phyloP scores from a whole-genome alignment of 1,140 invertebrate species.

The Cecropterus lyciades region DNA sequence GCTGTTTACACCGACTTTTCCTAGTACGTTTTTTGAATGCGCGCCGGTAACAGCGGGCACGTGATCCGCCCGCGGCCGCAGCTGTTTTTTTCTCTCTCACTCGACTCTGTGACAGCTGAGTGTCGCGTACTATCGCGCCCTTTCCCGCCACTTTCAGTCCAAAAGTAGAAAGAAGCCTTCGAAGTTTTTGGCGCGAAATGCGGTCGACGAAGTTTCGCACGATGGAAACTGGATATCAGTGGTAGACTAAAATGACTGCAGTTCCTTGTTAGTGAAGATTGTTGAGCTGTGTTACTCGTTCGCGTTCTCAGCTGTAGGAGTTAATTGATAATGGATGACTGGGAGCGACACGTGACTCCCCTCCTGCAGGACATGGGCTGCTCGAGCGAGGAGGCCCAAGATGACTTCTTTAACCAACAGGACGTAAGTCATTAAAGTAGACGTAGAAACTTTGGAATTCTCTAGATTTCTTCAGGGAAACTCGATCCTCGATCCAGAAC shows the following conservation, averaged over 20 bases:
- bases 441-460: constrained; percentile 1
- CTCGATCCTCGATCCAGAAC: constrained; percentile 4
- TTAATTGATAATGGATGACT: constrained; percentile 81
- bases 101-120: constrained; percentile 65
- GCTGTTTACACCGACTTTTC: constrained; percentile 68
- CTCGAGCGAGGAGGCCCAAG: constrained; percentile 78
- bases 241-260: constrained; percentile 55
- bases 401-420: constrained; percentile 83
- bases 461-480: background rate
- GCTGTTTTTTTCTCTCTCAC: constrained; percentile 64
- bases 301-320: constrained; percentile 53
- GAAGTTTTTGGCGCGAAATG: constrained; percentile 80
- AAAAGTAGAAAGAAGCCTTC: constrained; percentile 49
- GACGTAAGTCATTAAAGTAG: constrained; percentile 71
- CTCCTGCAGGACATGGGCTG: constrained; percentile 83
- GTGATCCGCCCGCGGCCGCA: constrained; percentile 66
- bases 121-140: constrained; percentile 57
- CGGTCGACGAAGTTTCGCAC: constrained; percentile 19
- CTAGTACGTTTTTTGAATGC: constrained; percentile 72
- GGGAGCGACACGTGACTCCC: constrained; percentile 83
- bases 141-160: constrained; percentile 67
- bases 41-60: constrained; percentile 69
- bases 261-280: constrained; percentile 62
- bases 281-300: constrained; percentile 62
- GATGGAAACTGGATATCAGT: constrained; percentile 42